A percentile compares a stretch with the other conserved stretches of the same genome.
These are phyloP conservation scores for Actenoides hombroni DNA, from an alignment of 2,113 vertebrate species.

Conservation along the genomic window DNA sequence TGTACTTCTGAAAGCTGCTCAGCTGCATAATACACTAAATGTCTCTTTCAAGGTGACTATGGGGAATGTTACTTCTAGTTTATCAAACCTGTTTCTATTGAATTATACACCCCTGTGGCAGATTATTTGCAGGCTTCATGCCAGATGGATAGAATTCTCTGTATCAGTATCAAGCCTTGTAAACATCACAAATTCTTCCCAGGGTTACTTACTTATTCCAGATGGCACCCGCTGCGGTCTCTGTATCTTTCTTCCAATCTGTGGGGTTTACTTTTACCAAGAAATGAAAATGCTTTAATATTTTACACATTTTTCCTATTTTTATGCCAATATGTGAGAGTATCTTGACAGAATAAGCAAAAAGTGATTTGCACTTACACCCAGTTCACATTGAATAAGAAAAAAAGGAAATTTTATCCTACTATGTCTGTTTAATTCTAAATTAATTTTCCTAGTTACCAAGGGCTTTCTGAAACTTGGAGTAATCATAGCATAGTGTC, in stretches of 20 bases:
- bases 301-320: constrained; percentile 28
- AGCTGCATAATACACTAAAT: background rate
- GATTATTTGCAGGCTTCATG: constrained; percentile 21
- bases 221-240: background rate
- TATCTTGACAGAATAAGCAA: constrained; percentile 7
- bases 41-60: background rate
- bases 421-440: background rate
- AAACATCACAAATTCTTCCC: constrained; percentile 49
- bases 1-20: background rate
- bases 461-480: background rate
- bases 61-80: background rate
- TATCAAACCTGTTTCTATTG: background rate
- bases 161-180: constrained; percentile 13
- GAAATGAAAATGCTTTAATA: background rate
- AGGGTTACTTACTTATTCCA: constrained; percentile 47
- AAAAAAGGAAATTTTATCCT: background rate
- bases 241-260: constrained; percentile 3
- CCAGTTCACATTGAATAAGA: background rate
- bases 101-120: constrained; percentile 23
- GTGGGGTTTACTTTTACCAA: constrained; percentile 1
- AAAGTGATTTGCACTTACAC: background rate
- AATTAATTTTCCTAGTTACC: background rate
- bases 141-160: constrained; percentile 49
- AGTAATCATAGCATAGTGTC: background rate
- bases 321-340: background rate